Evolutionary conservation across 2,113 vertebrate genomes (phyloP), one percentile per base, ranked within the genome.

Genomic region (Paramormyrops kingsleyae): DNA sequence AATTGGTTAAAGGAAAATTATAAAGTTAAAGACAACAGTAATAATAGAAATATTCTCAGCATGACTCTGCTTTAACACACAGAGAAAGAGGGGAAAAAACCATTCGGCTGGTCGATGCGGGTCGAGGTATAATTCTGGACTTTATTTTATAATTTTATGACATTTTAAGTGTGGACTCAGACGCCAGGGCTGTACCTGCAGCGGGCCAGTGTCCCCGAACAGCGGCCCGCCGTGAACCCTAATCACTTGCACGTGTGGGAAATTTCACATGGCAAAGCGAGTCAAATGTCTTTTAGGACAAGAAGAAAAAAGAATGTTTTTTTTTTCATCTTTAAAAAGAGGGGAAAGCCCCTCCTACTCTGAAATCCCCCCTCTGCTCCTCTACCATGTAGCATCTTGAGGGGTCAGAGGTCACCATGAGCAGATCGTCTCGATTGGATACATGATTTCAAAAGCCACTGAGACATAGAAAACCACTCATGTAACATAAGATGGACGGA

Each of bases 241-340:
- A 96, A 96, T 95, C 94, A 93, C 91, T 95, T 95, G 90, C 95
- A 96, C 93, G 95, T 96, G 95, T 95, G 94, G 91, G 93, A 90
- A 90, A 94, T 95, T 95, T 95, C 91, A 95, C 95, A 94, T 94
- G 95, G 94, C 93, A 91, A 94, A 95, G 93, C 91, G 93, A 95
- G 93, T 93, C 92, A 53, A 87, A 62, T 93, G 92, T 93, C 93
- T 95, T 93, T 92, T 93, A 94, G 35, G 80, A 15, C 93, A 92
- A 89, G 91, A 87, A 90, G 80, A 87, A 92, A 88, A 92, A 91
- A 90, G 89, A 91, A 88, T 17, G 24, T 52, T 53, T 56, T 87
- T 47, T 85, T 85, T 53, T 86, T 86, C 47, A 13, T 86, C 44
- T 49, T 94, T 53, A 19, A 27, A 27, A 44, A 49, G 88, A 46